Percentiles rank a stretch among this genome's conserved stretches.
phyloP scores from a whole-genome alignment of 2,888 invertebrate species.

The Ophion costatus region DNA sequence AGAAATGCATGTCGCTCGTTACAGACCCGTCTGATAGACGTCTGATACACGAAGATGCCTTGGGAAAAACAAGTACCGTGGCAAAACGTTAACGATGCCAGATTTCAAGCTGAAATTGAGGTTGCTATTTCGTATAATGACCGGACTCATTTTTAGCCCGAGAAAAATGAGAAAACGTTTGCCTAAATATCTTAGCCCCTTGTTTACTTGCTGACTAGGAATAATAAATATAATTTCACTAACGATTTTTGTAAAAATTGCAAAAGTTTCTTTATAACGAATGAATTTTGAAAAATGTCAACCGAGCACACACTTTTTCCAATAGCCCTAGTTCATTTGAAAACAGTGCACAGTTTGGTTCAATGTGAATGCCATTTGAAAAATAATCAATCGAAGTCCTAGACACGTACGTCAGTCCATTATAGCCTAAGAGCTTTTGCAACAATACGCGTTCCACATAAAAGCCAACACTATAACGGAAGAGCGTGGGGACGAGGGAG shows the following conservation, averaged over 20 bases:
- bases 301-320: too few species aligned
- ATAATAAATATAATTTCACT: too few species aligned
- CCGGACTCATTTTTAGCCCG: too few species aligned
- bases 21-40: slow-evolving; percentile 7
- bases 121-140: too few species aligned
- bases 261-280: background rate
- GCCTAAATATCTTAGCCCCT: too few species aligned
- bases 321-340: background rate
- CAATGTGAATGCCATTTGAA: background rate
- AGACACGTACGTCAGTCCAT: slow-evolving; percentile 6
- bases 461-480: background rate
- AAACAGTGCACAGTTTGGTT: background rate
- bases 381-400: background rate
- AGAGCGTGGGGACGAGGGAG: background rate
- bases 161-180: too few species aligned
- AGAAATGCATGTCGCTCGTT: background rate
- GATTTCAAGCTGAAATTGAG: too few species aligned
- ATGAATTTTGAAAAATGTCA: background rate
- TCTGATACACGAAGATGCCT: slow-evolving; percentile 14
- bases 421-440: background rate
- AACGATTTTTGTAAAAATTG: too few species aligned
- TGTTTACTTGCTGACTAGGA: too few species aligned
- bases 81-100: too few species aligned
- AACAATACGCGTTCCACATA: background rate
- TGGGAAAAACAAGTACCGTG: background rate